These are phyloP conservation scores for Rhabdornis inornatus DNA, from an alignment of 2,113 vertebrate genomes.

Conservation along the genomic window DNA sequence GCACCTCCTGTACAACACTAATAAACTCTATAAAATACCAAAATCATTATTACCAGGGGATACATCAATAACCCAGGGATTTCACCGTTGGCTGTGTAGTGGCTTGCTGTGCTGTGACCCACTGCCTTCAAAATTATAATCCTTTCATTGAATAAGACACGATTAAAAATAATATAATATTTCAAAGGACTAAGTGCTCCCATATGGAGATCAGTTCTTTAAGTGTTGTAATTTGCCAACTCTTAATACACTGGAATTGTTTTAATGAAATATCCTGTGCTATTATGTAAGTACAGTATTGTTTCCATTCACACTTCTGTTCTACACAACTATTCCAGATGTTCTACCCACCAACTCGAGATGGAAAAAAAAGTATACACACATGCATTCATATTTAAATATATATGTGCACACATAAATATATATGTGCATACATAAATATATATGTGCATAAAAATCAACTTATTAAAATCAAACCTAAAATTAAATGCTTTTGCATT, in stretches of 20 bases:
- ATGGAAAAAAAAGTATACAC: background rate
- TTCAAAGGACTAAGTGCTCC: slow-evolving; percentile 55
- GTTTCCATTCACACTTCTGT: slow-evolving; percentile 36
- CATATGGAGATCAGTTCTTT: slow-evolving; percentile 26
- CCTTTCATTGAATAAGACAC: slow-evolving; percentile 25
- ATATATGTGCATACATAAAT: background rate
- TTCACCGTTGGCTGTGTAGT: background rate
- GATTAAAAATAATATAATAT: slow-evolving; percentile 58
- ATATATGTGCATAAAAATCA: background rate
- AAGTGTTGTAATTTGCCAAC: background rate
- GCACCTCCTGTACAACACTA: background rate
- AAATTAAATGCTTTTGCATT: slow-evolving; percentile 40
- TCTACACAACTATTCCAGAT: slow-evolving; percentile 19
- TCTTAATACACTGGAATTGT: slow-evolving; percentile 3
- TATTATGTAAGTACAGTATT: background rate
- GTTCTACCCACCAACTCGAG: background rate
- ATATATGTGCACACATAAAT: background rate
- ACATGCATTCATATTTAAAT: background rate
- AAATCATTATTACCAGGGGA: slow-evolving; percentile 22
- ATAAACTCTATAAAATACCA: slow-evolving; percentile 21
- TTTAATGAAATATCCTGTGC: slow-evolving; percentile 22
- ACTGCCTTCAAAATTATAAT: slow-evolving; percentile 26
- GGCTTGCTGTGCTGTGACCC: background rate
- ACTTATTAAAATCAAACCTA: slow-evolving; percentile 56
- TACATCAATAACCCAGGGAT: background rate